These are phyloP conservation scores for Lonchura striata DNA, from an alignment of 2,113 vertebrate genomes.

Conservation along the genomic window DNA sequence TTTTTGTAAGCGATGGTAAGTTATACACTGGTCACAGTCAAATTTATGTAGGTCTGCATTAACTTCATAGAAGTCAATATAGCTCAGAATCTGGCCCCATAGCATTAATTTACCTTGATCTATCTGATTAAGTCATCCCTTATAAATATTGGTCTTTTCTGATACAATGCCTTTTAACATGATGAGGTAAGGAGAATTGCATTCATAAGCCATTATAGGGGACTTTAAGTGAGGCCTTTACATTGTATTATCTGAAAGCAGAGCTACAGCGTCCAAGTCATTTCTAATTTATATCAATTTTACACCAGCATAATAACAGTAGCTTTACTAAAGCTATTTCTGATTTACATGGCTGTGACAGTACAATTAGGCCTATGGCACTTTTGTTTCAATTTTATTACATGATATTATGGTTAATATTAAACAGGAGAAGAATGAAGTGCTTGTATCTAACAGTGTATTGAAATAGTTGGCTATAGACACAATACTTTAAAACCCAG, in stretches of 20 bases:
- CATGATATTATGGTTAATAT: conserved; percentile 53
- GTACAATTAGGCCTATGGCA: conserved; percentile 63
- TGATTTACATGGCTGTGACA: conserved; percentile 64
- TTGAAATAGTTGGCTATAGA: conserved; percentile 20
- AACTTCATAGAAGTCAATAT: not conserved
- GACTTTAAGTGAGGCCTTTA: conserved; percentile 11
- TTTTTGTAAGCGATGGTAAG: not conserved
- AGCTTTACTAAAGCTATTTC: conserved; percentile 40
- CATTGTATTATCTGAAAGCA: not conserved
- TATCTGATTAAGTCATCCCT: not conserved
- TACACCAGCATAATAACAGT: conserved; percentile 43
- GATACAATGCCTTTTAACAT: not conserved
- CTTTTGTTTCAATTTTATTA: conserved; percentile 63
- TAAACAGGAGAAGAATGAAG: conserved; percentile 39
- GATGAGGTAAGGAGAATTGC: not conserved
- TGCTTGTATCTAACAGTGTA: not conserved
- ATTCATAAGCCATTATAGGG: not conserved
- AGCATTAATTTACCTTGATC: not conserved
- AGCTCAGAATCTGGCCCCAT: not conserved
- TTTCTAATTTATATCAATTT: conserved; percentile 56
- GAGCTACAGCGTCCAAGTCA: conserved; percentile 8
- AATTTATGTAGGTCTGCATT: not conserved
- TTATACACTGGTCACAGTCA: not conserved
- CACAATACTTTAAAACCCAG: conserved; percentile 24
- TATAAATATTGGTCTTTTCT: conserved; percentile 3